Evolutionary conservation across 2,113 vertebrate genomes (phyloP).

Genomic region (Ornithorhynchus anatinus): DNA sequence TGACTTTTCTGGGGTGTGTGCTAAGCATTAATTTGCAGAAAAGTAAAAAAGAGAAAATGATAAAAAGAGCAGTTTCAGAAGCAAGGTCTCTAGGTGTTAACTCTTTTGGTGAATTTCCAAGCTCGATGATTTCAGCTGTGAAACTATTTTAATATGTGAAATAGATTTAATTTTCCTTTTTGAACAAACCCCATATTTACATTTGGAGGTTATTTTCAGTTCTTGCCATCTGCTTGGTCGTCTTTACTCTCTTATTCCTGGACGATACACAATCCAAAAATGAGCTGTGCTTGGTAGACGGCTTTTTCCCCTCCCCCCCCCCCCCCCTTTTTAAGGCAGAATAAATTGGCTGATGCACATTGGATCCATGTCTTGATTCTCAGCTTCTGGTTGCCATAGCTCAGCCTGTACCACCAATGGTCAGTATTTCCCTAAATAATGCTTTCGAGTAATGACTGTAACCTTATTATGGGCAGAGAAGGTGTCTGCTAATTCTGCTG

Average conservation of each 20-base stretch:
- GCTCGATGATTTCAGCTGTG: slow-evolving; percentile 32
- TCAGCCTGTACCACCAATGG: too few species aligned
- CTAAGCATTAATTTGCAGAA: not conserved
- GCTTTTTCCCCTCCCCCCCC: not conserved
- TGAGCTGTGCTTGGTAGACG: not conserved
- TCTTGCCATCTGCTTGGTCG: slow-evolving; percentile 55
- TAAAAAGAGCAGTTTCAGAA: not conserved
- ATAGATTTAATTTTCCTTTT: slow-evolving; percentile 56
- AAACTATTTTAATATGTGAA: slow-evolving; percentile 48
- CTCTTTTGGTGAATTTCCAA: slow-evolving; percentile 32
- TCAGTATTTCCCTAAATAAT: too few species aligned
- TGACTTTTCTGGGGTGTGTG: not conserved
- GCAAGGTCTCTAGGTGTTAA: slow-evolving; percentile 21
- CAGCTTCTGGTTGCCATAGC: not conserved
- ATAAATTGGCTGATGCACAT: fast-evolving
- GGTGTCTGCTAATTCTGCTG: too few species aligned
- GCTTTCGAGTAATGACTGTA: not conserved
- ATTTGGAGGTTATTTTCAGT: slow-evolving; percentile 57
- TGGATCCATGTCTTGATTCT: too few species aligned
- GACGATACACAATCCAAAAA: not conserved
- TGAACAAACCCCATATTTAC: slow-evolving; percentile 65
- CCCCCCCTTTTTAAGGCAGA: not conserved
- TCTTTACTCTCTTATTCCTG: slow-evolving; percentile 38
- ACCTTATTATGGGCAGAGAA: too few species aligned
- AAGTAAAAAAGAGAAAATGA: not conserved